Percentiles rank a stretch among this genome's conserved stretches.
phyloP scores from a whole-genome alignment of 2,797 vertebrate species.

The Onychomys arenicola region DNA sequence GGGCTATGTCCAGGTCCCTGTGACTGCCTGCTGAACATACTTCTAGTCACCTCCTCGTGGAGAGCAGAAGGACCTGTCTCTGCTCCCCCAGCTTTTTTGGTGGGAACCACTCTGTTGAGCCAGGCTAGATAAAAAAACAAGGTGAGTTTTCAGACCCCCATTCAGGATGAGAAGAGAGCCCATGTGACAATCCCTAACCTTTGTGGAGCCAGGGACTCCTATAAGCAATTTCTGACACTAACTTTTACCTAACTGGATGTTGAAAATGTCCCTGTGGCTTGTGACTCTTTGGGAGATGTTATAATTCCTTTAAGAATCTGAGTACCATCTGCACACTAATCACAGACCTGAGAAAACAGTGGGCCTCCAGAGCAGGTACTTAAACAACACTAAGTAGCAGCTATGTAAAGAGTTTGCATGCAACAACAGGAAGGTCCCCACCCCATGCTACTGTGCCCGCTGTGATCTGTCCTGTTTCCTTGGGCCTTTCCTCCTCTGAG shows the following conservation, averaged over 20 bases:
- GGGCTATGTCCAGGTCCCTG: background rate
- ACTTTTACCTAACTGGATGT: background rate
- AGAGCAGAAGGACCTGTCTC: background rate
- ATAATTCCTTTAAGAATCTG: background rate
- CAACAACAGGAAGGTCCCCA: background rate
- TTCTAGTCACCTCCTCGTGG: background rate
- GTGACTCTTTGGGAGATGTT: background rate
- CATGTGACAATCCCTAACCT: background rate
- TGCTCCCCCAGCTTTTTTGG: background rate
- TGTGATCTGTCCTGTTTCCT: background rate
- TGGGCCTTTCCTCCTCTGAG: background rate
- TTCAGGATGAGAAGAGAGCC: background rate
- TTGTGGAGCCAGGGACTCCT: background rate
- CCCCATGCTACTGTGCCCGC: background rate
- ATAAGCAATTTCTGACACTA: background rate
- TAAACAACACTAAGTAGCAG: background rate
- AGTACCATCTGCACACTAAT: background rate
- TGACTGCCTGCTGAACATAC: accelerated
- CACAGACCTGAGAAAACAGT: background rate
- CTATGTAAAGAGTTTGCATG: background rate
- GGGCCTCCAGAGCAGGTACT: background rate
- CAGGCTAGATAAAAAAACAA: background rate
- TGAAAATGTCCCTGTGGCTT: background rate
- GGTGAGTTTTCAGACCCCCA: background rate
- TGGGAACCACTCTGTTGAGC: background rate